phyloP scores from a whole-genome alignment of 1,140 invertebrate species.

The Plodia interpunctella region DNA sequence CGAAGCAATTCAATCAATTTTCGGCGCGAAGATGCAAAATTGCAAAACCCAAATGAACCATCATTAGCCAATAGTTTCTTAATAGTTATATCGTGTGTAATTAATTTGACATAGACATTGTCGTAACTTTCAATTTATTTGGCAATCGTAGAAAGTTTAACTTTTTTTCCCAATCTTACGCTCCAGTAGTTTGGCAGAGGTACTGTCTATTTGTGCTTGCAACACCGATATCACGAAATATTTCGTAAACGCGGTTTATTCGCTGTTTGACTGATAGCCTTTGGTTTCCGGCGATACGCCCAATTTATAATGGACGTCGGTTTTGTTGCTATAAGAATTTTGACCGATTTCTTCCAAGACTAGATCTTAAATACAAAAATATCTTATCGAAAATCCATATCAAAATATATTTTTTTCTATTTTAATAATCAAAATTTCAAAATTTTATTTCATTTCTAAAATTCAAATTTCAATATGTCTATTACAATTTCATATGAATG shows the following conservation, averaged over 20 bases:
- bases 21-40: background rate
- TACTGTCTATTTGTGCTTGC: constrained; percentile 62
- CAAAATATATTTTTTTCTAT: too few relatives aligned
- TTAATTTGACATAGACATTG: constrained; percentile 27
- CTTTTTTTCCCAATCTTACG: constrained; percentile 72
- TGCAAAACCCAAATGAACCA: background rate
- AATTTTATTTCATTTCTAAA: too few relatives aligned
- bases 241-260: constrained; percentile 56
- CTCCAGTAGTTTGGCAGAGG: constrained; percentile 60
- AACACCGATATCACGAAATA: constrained; percentile 43
- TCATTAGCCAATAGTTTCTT: constrained; percentile 1
- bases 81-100: constrained; percentile 15
- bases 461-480: too few relatives aligned
- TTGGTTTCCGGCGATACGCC: constrained; percentile 44
- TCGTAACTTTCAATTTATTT: constrained; percentile 56
- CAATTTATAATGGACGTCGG: constrained; percentile 21
- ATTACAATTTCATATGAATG: too few relatives aligned
- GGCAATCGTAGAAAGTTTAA: constrained; percentile 60
- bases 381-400: too few relatives aligned
- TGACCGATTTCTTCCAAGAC: background rate
- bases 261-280: constrained; percentile 33
- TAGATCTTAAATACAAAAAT: background rate
- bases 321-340: background rate
- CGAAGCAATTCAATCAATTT: constrained; percentile 17
- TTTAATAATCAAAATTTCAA: too few relatives aligned